Conservation (phyloP, 2,113 vertebrate genomes). For the Aepyceros melampus region DNA sequence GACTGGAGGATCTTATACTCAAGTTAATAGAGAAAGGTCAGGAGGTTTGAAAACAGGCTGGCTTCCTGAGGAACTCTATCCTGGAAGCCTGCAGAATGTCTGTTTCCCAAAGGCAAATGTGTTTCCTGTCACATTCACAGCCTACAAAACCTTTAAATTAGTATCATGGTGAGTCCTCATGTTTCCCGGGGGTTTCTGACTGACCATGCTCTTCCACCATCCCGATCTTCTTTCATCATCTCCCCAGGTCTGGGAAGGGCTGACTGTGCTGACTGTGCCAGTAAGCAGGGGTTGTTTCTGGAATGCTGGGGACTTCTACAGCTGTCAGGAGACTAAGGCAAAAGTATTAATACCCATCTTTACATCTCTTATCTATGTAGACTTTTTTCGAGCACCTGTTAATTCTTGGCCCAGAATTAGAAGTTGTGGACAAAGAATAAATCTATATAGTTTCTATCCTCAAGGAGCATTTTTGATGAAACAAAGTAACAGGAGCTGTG, state of each 20-base stretch:
- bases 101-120: not conserved
- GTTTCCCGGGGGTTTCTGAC: not conserved
- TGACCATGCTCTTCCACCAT: not conserved
- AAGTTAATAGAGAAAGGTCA: not conserved
- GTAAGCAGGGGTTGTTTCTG: not conserved
- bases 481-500: not conserved
- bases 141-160: not conserved
- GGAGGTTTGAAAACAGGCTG: not conserved
- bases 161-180: not conserved
- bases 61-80: not conserved
- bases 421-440: not conserved
- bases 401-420: not conserved
- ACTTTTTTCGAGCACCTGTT: not conserved
- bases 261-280: accelerated
- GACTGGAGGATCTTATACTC: not conserved
- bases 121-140: not conserved
- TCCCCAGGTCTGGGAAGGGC: not conserved
- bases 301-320: accelerated
- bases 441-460: not conserved
- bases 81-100: not conserved
- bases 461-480: not conserved
- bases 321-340: not conserved
- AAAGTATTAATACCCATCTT: not conserved
- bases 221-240: not conserved
- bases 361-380: not conserved